Evolutionary conservation across 2,888 invertebrate genomes (phyloP).

Genomic region (Physocephala rufipes): DNA sequence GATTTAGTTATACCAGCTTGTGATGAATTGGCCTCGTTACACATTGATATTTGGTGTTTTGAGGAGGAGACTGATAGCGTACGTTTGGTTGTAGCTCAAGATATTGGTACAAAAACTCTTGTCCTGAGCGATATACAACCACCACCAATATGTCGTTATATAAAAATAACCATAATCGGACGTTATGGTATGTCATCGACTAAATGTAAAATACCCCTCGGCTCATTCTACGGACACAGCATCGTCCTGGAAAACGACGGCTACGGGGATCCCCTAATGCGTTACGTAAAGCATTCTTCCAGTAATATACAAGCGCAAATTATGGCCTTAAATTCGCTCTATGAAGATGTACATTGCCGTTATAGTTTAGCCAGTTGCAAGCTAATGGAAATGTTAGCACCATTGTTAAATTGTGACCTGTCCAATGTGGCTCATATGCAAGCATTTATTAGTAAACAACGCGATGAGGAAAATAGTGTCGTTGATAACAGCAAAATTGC

Average conservation of each 20-base stretch:
- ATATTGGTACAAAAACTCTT: conserved; percentile 86
- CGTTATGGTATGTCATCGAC: conserved; percentile 91
- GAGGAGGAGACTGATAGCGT: conserved; percentile 87
- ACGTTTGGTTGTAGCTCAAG: conserved; percentile 83
- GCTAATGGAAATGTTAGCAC: conserved; percentile 80
- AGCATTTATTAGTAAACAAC: conserved; percentile 78
- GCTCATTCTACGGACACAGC: conserved; percentile 93
- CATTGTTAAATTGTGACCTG: conserved; percentile 80
- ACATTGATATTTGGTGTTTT: conserved; percentile 89
- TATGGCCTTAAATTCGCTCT: conserved; percentile 73
- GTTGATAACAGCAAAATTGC: conserved; percentile 68
- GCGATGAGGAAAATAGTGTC: conserved; percentile 68
- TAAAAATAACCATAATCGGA: conserved; percentile 92
- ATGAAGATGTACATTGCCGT: conserved; percentile 82
- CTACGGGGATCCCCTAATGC: conserved; percentile 61
- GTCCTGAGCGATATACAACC: conserved; percentile 90
- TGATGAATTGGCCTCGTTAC: conserved; percentile 82
- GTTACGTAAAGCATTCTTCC: conserved; percentile 56
- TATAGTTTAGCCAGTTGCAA: conserved; percentile 87
- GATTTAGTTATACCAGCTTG: conserved; percentile 85
- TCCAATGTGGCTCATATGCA: conserved; percentile 85
- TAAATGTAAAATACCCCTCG: conserved; percentile 88
- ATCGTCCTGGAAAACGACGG: conserved; percentile 76
- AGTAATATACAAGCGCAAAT: conserved; percentile 68
- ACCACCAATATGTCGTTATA: conserved; percentile 85